Conservation (phyloP, 1,140 invertebrate species). For the Carposina sasakii region DNA sequence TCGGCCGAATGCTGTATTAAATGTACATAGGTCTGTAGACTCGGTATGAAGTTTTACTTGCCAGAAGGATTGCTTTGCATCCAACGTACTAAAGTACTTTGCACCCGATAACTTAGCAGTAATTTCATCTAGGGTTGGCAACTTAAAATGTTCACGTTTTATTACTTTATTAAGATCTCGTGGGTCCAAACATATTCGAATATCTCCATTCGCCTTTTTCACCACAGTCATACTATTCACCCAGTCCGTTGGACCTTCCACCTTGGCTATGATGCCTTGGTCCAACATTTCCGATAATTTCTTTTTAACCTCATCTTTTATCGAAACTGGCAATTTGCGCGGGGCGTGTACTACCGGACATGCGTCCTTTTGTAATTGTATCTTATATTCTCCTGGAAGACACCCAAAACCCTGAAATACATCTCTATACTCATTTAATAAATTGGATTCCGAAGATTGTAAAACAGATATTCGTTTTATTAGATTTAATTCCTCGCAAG, state of each 20-base stretch:
- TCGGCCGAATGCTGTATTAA: conserved; percentile 47
- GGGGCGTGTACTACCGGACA: conserved; percentile 10
- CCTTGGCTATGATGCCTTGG: conserved; percentile 2
- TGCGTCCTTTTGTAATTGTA: conserved; percentile 4
- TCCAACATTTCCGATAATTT: conserved; percentile 7
- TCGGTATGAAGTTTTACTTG: conserved; percentile 29
- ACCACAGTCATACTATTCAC: conserved; percentile 60
- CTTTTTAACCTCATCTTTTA: conserved; percentile 5
- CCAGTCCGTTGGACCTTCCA: conserved; percentile 55
- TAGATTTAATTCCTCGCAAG: conserved; percentile 7
- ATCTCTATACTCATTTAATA: conserved; percentile 2
- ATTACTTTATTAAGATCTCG: conserved; percentile 63
- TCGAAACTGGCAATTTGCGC: conserved; percentile 6
- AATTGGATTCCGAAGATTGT: not conserved
- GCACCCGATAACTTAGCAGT: conserved; percentile 38
- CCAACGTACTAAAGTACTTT: conserved; percentile 59
- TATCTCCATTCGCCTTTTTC: conserved; percentile 49
- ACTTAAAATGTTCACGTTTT: conserved; percentile 43
- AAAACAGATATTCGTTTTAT: conserved; percentile 1
- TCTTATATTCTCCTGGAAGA: conserved; percentile 9
- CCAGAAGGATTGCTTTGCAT: conserved; percentile 52
- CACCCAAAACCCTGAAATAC: conserved; percentile 9
- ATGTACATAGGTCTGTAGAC: conserved; percentile 47
- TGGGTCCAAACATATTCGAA: conserved; percentile 69
- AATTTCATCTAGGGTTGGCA: conserved; percentile 58